phyloP scores from a whole-genome alignment of 2,888 invertebrate species.

The Vandiemenella viatica region DNA sequence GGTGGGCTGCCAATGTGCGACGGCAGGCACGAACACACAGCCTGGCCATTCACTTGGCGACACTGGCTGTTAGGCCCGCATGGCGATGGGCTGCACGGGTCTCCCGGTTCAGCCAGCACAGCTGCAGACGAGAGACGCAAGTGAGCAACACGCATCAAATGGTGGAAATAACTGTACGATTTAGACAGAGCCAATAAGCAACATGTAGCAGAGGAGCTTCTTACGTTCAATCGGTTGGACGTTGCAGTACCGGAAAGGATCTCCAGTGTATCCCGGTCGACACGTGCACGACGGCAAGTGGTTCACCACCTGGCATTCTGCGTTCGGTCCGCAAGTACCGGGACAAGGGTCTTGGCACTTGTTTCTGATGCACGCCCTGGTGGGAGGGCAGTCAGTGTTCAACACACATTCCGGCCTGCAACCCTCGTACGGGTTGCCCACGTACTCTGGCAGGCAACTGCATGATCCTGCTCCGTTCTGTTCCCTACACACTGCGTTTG shows the following conservation, averaged over 20 bases:
- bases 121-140: neutral
- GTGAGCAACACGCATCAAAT: too few relatives aligned
- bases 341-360: conserved; percentile 67
- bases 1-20: conserved; percentile 61
- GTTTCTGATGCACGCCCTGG: conserved; percentile 51
- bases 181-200: too few relatives aligned
- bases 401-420: conserved; percentile 53
- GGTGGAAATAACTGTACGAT: too few relatives aligned
- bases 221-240: conserved; percentile 19
- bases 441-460: conserved; percentile 51
- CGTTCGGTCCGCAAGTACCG: conserved; percentile 59
- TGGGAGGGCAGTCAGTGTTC: conserved; percentile 54
- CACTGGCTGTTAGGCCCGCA: conserved; percentile 61
- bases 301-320: conserved; percentile 58
- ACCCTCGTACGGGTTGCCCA: conserved; percentile 62
- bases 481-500: conserved; percentile 55
- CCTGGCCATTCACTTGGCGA: conserved; percentile 41
- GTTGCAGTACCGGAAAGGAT: conserved; percentile 54
- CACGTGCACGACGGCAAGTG: conserved; percentile 57
- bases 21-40: conserved; percentile 33
- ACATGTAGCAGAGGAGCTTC: too few relatives aligned
- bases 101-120: conserved; percentile 3
- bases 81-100: conserved; percentile 46
- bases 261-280: conserved; percentile 51
- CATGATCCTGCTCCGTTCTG: conserved; percentile 51